A percentile compares a stretch with the other conserved stretches of the same genome.
Conservation (phyloP, 2,888 invertebrate genomes). For the Lepidochitona cinerea region DNA sequence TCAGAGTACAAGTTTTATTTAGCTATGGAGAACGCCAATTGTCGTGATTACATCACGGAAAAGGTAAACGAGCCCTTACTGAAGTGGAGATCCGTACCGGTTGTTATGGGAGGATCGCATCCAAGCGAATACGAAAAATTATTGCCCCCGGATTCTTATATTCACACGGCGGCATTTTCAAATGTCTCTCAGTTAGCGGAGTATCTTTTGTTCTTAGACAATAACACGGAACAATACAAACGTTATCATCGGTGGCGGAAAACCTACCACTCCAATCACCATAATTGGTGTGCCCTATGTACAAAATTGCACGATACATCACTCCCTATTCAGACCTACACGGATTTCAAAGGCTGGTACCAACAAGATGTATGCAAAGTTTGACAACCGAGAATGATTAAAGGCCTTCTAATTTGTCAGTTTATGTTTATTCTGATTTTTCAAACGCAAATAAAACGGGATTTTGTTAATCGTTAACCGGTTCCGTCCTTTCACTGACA, state of each 20-base stretch:
- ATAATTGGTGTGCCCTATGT: neutral
- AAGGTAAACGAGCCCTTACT: neutral
- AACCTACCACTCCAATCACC: too few relatives aligned
- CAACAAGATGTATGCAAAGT: neutral
- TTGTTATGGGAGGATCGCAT: neutral
- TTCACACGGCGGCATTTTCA: neutral
- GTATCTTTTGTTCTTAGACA: neutral
- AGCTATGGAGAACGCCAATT: neutral
- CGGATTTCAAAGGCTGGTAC: neutral
- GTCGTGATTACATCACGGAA: conserved; percentile 2
- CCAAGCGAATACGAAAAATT: neutral
- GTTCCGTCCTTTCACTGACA: too few relatives aligned
- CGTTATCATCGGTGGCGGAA: neutral
- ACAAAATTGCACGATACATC: neutral
- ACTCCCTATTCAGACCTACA: neutral
- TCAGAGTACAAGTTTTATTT: conserved; percentile 2
- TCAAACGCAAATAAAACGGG: too few relatives aligned
- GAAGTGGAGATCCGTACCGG: neutral
- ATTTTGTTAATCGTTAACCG: too few relatives aligned
- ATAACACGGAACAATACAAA: neutral
- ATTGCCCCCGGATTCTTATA: neutral
- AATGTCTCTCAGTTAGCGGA: neutral
- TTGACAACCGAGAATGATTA: too few relatives aligned
- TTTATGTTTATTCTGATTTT: too few relatives aligned
- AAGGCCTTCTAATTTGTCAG: too few relatives aligned